A percentile compares a stretch with the other conserved stretches of the same genome.
These are phyloP conservation scores for Lepus europaeus DNA, from an alignment of 2,113 vertebrate genomes.

Conservation along the genomic window DNA sequence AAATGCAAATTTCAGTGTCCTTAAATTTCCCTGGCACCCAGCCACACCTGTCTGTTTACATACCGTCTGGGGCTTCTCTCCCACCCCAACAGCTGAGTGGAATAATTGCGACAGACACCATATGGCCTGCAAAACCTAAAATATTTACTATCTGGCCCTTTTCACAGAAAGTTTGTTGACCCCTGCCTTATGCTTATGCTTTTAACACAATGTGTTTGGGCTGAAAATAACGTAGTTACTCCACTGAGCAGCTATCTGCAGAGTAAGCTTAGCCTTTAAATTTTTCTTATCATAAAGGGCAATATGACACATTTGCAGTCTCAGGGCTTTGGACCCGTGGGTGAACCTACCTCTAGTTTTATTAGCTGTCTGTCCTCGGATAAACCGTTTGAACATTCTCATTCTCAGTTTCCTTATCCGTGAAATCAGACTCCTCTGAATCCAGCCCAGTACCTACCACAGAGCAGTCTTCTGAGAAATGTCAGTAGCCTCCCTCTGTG, in stretches of 20 bases:
- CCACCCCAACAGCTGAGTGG: not conserved
- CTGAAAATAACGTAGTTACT: constrained; percentile 23
- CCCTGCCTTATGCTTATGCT: not conserved
- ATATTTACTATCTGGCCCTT: constrained; percentile 21
- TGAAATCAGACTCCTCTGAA: not conserved
- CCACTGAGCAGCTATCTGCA: not conserved
- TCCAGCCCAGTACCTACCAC: not conserved
- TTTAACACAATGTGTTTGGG: constrained; percentile 1
- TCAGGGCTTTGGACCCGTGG: not conserved
- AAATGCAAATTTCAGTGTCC: constrained; percentile 23
- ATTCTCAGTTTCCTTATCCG: not conserved
- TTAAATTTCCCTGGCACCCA: not conserved
- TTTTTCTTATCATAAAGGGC: constrained; percentile 27
- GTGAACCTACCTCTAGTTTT: not conserved
- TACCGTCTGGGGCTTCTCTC: not conserved
- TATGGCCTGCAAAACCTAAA: not conserved
- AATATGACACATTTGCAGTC: not conserved
- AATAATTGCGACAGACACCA: not conserved
- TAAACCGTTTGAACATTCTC: not conserved
- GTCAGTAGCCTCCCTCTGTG: not conserved
- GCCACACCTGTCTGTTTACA: not conserved
- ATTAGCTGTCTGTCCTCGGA: not conserved
- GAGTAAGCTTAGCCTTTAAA: not conserved
- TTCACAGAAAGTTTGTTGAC: not conserved
- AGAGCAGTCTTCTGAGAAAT: not conserved